phyloP scores from a whole-genome alignment of 1,140 invertebrate genomes.

The Lepidurus arcticus region DNA sequence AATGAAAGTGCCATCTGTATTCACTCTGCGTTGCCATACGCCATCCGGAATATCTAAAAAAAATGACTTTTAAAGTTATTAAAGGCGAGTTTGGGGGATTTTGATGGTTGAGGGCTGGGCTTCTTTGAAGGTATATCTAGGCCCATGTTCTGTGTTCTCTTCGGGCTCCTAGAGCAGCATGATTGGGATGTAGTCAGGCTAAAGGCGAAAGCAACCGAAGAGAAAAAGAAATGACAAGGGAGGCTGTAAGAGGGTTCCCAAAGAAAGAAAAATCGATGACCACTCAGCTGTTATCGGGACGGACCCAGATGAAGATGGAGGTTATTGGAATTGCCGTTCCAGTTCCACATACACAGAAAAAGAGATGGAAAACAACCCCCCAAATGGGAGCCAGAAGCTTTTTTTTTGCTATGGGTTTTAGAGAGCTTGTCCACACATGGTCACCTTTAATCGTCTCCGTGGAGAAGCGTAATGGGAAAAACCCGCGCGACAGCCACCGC shows the following conservation, averaged over 20 bases:
- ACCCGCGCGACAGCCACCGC: not conserved
- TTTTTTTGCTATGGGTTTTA: not conserved
- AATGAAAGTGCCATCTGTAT: not conserved
- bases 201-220: not conserved
- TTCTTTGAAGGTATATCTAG: not conserved
- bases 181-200: slow-evolving; percentile 4
- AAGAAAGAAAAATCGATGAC: slow-evolving; percentile 18
- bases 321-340: slow-evolving; percentile 18
- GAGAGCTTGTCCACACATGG: not conserved
- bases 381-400: not conserved
- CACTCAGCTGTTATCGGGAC: slow-evolving; percentile 20
- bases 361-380: not conserved
- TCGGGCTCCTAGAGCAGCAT: not conserved
- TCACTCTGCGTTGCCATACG: slow-evolving; percentile 5
- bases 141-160: not conserved
- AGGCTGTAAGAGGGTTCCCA: not conserved
- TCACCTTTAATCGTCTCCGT: not conserved
- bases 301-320: slow-evolving; percentile 14
- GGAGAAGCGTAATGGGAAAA: slow-evolving; percentile 6
- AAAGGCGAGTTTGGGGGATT: not conserved
- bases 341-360: not conserved
- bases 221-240: not conserved
- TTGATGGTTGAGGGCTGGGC: not conserved
- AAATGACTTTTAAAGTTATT: slow-evolving; percentile 12
- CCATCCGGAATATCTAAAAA: slow-evolving; percentile 4